Percentiles rank a stretch among this genome's conserved stretches.
These are phyloP conservation scores for Isoperla grammatica DNA, from an alignment of 2,888 invertebrate genomes.

Conservation along the genomic window DNA sequence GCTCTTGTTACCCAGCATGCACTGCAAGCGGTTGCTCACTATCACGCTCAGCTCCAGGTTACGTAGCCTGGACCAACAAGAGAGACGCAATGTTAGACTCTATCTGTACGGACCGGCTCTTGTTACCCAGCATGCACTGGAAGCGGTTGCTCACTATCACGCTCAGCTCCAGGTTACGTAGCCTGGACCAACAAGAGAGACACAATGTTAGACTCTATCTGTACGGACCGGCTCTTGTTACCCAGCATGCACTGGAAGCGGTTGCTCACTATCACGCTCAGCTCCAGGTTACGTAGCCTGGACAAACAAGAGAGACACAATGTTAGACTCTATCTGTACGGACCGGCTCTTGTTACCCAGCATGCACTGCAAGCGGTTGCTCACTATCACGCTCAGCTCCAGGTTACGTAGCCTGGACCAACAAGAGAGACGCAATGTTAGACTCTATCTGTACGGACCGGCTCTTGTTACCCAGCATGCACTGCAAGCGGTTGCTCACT, in stretches of 20 bases:
- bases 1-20: constrained; percentile 78
- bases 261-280: constrained; percentile 66
- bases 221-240: constrained; percentile 61
- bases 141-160: constrained; percentile 67
- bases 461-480: constrained; percentile 78
- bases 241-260: constrained; percentile 77
- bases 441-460: constrained; percentile 55
- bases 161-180: constrained; percentile 61
- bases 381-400: constrained; percentile 67
- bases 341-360: constrained; percentile 72
- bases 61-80: constrained; percentile 63
- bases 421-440: too few species aligned
- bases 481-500: constrained; percentile 64
- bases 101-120: constrained; percentile 56
- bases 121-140: constrained; percentile 80
- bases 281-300: constrained; percentile 63
- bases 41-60: constrained; percentile 66
- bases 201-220: constrained; percentile 58
- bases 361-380: constrained; percentile 68
- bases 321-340: constrained; percentile 56
- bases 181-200: too few species aligned
- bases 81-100: too few species aligned
- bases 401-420: constrained; percentile 61
- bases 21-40: constrained; percentile 64
- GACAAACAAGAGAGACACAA: too few species aligned